These are phyloP conservation scores for Alaudala cheleensis DNA, from an alignment of 2,113 vertebrate genomes.

Conservation along the genomic window DNA sequence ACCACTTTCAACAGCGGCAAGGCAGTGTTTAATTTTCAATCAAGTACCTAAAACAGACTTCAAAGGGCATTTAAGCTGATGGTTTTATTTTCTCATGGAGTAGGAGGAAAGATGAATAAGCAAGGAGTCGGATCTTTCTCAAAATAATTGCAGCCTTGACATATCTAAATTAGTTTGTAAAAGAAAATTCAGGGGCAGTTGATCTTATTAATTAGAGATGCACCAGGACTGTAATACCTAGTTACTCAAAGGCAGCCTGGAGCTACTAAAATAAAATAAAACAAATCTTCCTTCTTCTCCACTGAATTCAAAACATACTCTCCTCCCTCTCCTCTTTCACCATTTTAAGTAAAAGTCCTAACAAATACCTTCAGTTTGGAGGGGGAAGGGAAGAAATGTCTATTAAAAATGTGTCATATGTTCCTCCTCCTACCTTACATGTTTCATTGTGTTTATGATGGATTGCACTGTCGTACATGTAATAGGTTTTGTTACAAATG, in stretches of 20 bases:
- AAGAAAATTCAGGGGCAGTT: conserved; percentile 78
- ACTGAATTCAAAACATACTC: conserved; percentile 32
- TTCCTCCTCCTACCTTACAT: conserved; percentile 49
- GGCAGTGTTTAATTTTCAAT: conserved; percentile 73
- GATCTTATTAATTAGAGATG: conserved; percentile 81
- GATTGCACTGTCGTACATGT: background rate
- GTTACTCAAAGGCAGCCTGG: conserved; percentile 63
- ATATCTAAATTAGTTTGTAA: conserved; percentile 80
- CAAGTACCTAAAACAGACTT: conserved; percentile 74
- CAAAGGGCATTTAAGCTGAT: conserved; percentile 73
- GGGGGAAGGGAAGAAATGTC: conserved; percentile 29
- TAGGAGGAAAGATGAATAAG: conserved; percentile 77
- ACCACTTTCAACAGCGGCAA: conserved; percentile 19
- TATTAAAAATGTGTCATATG: conserved; percentile 34
- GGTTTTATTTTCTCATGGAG: conserved; percentile 77
- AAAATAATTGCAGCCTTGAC: conserved; percentile 79
- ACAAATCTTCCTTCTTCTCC: conserved; percentile 56
- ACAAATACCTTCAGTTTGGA: background rate
- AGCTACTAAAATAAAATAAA: conserved; percentile 72
- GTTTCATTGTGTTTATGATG: conserved; percentile 28
- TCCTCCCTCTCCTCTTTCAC: background rate
- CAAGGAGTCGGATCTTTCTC: conserved; percentile 75
- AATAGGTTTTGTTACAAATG: conserved; percentile 62
- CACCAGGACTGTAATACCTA: conserved; percentile 62
- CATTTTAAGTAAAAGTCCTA: conserved; percentile 33